A percentile compares a stretch with the other conserved stretches of the same genome.
These are phyloP conservation scores for Thera britannica DNA, from an alignment of 2,888 invertebrate species.

Conservation along the genomic window DNA sequence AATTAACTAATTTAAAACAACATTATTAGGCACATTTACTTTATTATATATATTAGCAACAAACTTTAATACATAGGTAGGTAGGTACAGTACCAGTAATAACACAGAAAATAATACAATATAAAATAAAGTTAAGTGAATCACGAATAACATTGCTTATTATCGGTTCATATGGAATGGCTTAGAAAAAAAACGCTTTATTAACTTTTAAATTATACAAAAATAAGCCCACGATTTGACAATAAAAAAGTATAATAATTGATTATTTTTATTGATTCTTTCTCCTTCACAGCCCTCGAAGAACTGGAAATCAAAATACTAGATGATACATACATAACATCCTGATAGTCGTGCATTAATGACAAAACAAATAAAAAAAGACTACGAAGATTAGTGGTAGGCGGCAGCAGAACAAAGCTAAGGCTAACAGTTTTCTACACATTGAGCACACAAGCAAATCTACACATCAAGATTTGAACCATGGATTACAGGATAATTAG, in stretches of 20 bases:
- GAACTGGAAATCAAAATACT: conserved; percentile 66
- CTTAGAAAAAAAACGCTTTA: conserved; percentile 60
- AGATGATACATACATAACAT: conserved; percentile 5
- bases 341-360: neutral
- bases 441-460: conserved; percentile 18
- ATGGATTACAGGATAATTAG: conserved; percentile 7
- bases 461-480: conserved; percentile 21
- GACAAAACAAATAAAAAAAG: neutral
- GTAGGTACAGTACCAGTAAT: neutral
- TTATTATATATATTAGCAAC: conserved; percentile 38
- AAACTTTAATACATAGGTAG: conserved; percentile 41
- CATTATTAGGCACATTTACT: conserved; percentile 16
- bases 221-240: conserved; percentile 43
- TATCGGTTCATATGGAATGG: conserved; percentile 62
- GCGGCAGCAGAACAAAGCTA: neutral
- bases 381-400: neutral
- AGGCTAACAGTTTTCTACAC: conserved; percentile 9
- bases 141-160: conserved; percentile 45
- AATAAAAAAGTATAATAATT: conserved; percentile 6
- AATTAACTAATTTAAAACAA: neutral
- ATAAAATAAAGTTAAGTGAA: conserved; percentile 46
- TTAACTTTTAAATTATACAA: conserved; percentile 40
- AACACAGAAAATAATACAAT: conserved; percentile 19
- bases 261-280: conserved; percentile 26
- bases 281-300: conserved; percentile 61